Conservation (phyloP, 2,888 invertebrate genomes). For the Mechanitis messenoides region DNA sequence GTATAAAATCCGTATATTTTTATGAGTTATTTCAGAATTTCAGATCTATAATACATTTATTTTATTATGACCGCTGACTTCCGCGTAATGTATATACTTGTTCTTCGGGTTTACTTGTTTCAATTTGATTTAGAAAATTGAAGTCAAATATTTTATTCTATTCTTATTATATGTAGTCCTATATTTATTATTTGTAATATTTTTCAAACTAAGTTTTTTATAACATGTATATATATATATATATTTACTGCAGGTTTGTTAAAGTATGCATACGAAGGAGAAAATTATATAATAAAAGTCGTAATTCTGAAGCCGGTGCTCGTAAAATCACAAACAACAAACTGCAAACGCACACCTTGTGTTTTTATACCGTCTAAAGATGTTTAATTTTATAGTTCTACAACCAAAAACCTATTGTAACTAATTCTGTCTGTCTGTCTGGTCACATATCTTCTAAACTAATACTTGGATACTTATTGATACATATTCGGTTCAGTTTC, state of each 20-base stretch:
- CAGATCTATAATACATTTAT: background rate
- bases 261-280: background rate
- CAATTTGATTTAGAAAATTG: no score
- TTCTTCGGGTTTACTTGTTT: background rate
- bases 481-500: no score
- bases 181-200: no score
- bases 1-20: constrained; percentile 10
- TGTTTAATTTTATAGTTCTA: constrained; percentile 11
- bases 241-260: background rate
- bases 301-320: constrained; percentile 2
- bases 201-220: no score
- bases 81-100: background rate
- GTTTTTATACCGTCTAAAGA: constrained; percentile 2
- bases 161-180: no score
- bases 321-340: constrained; percentile 4
- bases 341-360: constrained; percentile 9
- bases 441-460: no score
- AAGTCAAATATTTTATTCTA: no score
- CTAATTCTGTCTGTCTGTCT: background rate
- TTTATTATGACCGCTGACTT: background rate
- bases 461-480: no score
- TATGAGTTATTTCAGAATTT: constrained; percentile 9
- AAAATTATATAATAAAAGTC: constrained; percentile 1
- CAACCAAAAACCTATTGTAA: constrained; percentile 1
- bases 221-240: background rate